These are phyloP conservation scores for Hippocampus kuda DNA, from an alignment of 2,797 vertebrate genomes.

Conservation along the genomic window DNA sequence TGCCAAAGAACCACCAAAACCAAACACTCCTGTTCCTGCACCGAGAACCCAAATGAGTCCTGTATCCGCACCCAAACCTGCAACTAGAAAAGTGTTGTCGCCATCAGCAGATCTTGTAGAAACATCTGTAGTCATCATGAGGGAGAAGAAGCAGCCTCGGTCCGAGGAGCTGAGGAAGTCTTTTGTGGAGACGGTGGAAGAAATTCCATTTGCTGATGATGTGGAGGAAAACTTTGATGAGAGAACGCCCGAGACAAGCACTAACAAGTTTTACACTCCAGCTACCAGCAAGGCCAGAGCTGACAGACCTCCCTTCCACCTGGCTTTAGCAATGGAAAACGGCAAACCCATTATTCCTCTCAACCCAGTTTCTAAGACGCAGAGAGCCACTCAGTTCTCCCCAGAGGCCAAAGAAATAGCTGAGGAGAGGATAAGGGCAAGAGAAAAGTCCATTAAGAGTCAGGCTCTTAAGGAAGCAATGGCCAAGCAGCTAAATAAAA, in stretches of 20 bases:
- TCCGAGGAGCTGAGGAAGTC: constrained; percentile 75
- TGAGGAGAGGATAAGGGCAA: constrained; percentile 84
- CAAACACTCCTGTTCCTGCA: constrained; percentile 47
- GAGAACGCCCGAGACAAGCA: constrained; percentile 74
- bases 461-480: constrained; percentile 87
- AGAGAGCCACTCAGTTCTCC: constrained; percentile 74
- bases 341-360: constrained; percentile 69
- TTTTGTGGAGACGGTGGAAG: constrained; percentile 89
- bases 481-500: constrained; percentile 84
- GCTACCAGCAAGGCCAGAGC: constrained; percentile 70
- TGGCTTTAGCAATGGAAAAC: constrained; percentile 75
- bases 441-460: constrained; percentile 91
- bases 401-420: constrained; percentile 88
- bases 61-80: constrained; percentile 37
- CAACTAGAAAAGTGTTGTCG: constrained; percentile 39
- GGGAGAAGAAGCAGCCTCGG: constrained; percentile 62
- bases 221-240: constrained; percentile 88
- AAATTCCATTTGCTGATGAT: constrained; percentile 95
- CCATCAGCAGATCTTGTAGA: constrained; percentile 32
- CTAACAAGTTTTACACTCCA: constrained; percentile 76
- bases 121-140: constrained; percentile 61
- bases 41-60: constrained; percentile 50
- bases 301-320: constrained; percentile 57
- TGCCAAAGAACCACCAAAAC: constrained; percentile 32
- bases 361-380: constrained; percentile 41